Evolutionary conservation across 2,888 invertebrate genomes (phyloP).

Genomic region (Cetonia aurata): DNA sequence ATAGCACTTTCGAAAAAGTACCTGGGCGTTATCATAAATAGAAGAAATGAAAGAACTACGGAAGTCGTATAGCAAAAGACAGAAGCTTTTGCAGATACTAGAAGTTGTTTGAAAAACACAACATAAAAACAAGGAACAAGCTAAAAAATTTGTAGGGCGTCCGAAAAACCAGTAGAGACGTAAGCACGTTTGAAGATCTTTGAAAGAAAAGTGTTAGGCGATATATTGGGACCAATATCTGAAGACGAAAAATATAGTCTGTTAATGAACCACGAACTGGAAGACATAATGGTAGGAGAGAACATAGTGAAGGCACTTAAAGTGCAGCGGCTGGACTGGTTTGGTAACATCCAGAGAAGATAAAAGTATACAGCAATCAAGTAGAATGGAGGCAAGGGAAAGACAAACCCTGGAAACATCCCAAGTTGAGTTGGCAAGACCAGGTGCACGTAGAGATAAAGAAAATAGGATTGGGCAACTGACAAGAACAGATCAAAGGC

Average conservation of each 20-base stretch:
- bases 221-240: not conserved
- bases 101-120: too few relatives aligned
- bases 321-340: not conserved
- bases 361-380: constrained; percentile 23
- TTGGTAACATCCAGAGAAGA: constrained; percentile 31
- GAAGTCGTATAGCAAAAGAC: too few relatives aligned
- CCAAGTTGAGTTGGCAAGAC: constrained; percentile 35
- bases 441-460: constrained; percentile 19
- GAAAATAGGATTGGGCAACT: not conserved
- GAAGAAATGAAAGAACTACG: too few relatives aligned
- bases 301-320: constrained; percentile 13
- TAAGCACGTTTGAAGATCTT: not conserved
- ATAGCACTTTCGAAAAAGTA: too few relatives aligned
- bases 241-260: not conserved
- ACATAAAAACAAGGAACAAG: too few relatives aligned
- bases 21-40: too few relatives aligned
- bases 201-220: not conserved
- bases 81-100: too few relatives aligned
- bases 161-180: not conserved
- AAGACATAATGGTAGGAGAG: not conserved
- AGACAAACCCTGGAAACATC: constrained; percentile 1
- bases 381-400: constrained; percentile 11
- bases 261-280: not conserved
- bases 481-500: too few relatives aligned
- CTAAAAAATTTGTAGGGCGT: too few relatives aligned